Base-by-base conservation (phyloP, 1,140 invertebrate genomes). In the Lineus longissimus region DNA sequence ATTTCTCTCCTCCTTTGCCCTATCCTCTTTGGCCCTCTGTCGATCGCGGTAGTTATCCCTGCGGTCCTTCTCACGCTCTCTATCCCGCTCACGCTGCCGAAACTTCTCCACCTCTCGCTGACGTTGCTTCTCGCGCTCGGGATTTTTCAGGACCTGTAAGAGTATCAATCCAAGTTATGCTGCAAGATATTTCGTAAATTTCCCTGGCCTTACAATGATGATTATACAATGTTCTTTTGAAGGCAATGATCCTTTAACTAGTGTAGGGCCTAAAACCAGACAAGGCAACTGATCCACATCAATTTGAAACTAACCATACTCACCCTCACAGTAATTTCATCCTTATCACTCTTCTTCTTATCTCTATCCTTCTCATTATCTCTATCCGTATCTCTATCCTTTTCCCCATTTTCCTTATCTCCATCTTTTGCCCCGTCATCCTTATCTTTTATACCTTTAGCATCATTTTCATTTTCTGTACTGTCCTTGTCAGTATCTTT, bases 381-480 rank as follows among this genome's bases (percentile, higher is more conserved):
- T 31, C 9, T 54, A 31, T 64, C 57, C 7, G 29, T 29, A 22
- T 25, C 19, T 29, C 57, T 58, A 2, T 65, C 58, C 25, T 66
- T 64, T 15, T 70, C 60, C 31, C 57, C 54, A 33, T 57, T 29
- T 25, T 62, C 36, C 22, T 55, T 59, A 33, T 61, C 64, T n/a
- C 54, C 47, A 13, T 59, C 61, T 45, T 58, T 51, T 30, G 59
- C 59, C 31, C 54, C 27, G 19, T 55, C 47, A 61, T 63, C 58
- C 9, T 29, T 31, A 15, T 65, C 9, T 17, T 30, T 54, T 29
- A 55, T n/a, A 9, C n/a, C 47, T n/a, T 55, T 25, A 41, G 29
- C 25, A 1, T 30, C 36, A 13, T 40, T 55, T 23, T 41, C 30
- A 61, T 36, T 29, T 19, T 23, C 59, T 55, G 33, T 25, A 11